Conservation (phyloP, 2,113 vertebrate species). For the Sturnira hondurensis region DNA sequence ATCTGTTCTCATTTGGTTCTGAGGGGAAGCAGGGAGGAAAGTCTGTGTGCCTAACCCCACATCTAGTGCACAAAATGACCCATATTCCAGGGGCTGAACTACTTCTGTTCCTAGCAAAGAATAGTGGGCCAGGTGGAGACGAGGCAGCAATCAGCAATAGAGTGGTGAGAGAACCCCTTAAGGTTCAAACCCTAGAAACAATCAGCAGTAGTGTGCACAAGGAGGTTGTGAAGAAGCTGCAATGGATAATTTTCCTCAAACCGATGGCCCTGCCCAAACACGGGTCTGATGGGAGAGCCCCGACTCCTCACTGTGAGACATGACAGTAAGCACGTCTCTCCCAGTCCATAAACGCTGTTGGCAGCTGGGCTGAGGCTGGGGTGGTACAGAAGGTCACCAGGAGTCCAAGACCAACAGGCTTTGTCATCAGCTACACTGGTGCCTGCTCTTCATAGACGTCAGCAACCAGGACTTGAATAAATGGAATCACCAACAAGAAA, state of each 20-base stretch:
- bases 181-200: not conserved
- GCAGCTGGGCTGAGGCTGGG: not conserved
- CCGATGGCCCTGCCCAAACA: not conserved
- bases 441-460: not conserved
- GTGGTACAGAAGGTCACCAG: not conserved
- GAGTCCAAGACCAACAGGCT: not conserved
- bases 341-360: not conserved
- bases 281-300: not conserved
- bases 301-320: fast-evolving
- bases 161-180: too few species aligned
- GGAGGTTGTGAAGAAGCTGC: not conserved
- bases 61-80: not conserved
- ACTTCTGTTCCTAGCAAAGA: not conserved
- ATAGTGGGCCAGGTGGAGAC: not conserved
- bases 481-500: not conserved
- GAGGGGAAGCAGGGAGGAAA: not conserved
- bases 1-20: not conserved
- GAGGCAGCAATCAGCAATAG: not conserved
- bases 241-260: not conserved
- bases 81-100: too few species aligned
- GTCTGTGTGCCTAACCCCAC: fast-evolving
- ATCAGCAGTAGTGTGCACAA: not conserved
- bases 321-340: not conserved
- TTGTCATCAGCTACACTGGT: not conserved
- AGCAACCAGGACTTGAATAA: not conserved